Evolutionary conservation across 2,113 vertebrate species (phyloP), one percentile per base, ranked within the genome.

Genomic region (Ictidomys tridecemlineatus): DNA sequence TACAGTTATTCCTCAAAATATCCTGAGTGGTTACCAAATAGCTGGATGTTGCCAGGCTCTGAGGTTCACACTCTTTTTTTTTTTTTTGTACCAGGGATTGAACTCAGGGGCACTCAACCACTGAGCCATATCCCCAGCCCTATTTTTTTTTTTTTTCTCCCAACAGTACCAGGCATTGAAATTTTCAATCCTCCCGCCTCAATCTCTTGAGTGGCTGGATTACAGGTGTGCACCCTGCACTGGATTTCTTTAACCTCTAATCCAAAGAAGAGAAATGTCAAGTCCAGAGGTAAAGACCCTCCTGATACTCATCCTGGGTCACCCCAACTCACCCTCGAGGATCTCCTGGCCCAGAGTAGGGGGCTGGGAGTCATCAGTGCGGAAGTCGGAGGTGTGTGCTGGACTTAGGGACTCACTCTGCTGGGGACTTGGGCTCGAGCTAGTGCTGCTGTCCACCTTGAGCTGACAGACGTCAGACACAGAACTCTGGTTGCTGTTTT

Each of bases 401-500:
- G 99, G 99, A 96, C 99, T 99, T 98, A 99, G 98, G 11, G 99
- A 99, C 97, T 99, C 99, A 0, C 99, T 99, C 97, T 99, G 99
- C 97, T 99, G 99, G 7, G 99, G 99, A 96, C 99, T 99, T 88
- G 99, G 99, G 97, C 99, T 99, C 5, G 99, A 99, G 96, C 99
- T 99, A 94, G 99, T 99, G 98, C 99, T 99, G 99, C 99, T 99
- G 96, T 99, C 99, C 98, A 99, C 99, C 98, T 99, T 99, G 84
- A 99, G 98, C 92, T 99, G 99, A 97, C 99, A 99, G 70, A 99
- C 99, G 0, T 99, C 99, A 0, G 99, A 99, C 97, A 99, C 97
- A 42, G 99, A 99, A 97, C 99, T 99, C 99, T 99, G 99, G 98
- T 99, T 99, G 98, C 99, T 99, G 98, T 99, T 99, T 98, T 99